Conservation (phyloP, 2,113 vertebrate species). For the Silurus meridionalis region DNA sequence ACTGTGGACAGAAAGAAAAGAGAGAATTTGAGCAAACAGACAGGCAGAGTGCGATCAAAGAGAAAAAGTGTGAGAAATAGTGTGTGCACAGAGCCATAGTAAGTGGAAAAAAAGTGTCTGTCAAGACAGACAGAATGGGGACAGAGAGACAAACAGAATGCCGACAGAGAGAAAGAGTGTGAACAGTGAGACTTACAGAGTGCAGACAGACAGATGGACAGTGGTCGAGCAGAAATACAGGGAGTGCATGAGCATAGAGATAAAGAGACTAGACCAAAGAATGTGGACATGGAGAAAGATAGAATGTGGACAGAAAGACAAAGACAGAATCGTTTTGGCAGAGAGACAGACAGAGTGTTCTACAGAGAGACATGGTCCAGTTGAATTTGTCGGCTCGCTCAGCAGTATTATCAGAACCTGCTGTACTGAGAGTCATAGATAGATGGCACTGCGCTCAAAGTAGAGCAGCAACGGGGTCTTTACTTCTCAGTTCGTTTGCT, state of each 20-base stretch:
- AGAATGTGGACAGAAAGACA: not conserved
- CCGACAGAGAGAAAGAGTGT: too few species aligned
- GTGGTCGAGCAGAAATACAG: too few species aligned
- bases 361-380: too few species aligned
- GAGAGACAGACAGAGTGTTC: not conserved
- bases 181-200: not conserved
- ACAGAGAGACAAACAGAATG: not conserved
- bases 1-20: not conserved
- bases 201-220: not conserved
- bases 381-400: not conserved
- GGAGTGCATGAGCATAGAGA: not conserved
- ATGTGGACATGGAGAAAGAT: not conserved
- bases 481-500: constrained; percentile 72
- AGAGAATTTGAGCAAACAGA: not conserved
- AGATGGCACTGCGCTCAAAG: constrained; percentile 98
- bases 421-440: constrained; percentile 83
- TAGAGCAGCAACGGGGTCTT: constrained; percentile 72
- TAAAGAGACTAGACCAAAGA: too few species aligned
- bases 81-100: not conserved
- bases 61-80: not conserved
- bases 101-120: too few species aligned
- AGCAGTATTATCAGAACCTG: constrained; percentile 58
- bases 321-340: too few species aligned
- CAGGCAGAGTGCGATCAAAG: not conserved
- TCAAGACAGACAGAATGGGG: not conserved